Percentiles rank a stretch among this genome's conserved stretches.
phyloP scores from a whole-genome alignment of 1,140 invertebrate genomes.

The Ostrea denselamellosa region DNA sequence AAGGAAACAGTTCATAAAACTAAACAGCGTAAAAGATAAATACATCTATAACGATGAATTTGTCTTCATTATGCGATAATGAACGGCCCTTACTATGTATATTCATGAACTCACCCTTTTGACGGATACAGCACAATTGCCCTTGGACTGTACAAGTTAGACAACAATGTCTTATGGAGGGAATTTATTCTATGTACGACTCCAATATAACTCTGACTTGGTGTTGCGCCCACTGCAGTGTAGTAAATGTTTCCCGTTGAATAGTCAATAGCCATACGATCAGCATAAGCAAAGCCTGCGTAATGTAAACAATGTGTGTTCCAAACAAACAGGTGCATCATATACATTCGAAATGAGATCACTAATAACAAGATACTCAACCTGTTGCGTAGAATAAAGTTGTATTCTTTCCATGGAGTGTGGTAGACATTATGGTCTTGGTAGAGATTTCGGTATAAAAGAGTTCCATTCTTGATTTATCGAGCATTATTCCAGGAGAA shows the following conservation, averaged over 20 bases:
- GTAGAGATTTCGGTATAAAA: neutral
- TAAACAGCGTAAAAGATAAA: too few species aligned
- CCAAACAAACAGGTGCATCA: neutral
- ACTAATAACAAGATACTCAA: neutral
- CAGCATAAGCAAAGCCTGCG: neutral
- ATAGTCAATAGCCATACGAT: conserved; percentile 44
- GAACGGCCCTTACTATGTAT: neutral
- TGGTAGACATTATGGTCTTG: neutral
- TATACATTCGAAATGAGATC: neutral
- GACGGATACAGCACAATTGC: conserved; percentile 43
- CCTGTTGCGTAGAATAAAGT: neutral
- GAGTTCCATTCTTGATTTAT: neutral
- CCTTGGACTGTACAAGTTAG: conserved; percentile 4
- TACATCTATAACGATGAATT: too few species aligned
- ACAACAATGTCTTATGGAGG: conserved; percentile 20
- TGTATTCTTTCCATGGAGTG: neutral
- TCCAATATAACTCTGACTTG: conserved; percentile 32
- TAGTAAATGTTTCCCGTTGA: conserved; percentile 46
- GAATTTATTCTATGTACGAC: conserved; percentile 14
- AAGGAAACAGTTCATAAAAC: too few species aligned
- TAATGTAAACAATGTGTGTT: neutral
- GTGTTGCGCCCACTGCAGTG: neutral
- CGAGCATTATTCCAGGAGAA: neutral
- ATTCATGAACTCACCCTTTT: conserved; percentile 40
- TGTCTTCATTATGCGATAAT: neutral